These are phyloP conservation scores for Galerucella nymphaeae DNA, from an alignment of 2,888 invertebrate species.

Conservation along the genomic window DNA sequence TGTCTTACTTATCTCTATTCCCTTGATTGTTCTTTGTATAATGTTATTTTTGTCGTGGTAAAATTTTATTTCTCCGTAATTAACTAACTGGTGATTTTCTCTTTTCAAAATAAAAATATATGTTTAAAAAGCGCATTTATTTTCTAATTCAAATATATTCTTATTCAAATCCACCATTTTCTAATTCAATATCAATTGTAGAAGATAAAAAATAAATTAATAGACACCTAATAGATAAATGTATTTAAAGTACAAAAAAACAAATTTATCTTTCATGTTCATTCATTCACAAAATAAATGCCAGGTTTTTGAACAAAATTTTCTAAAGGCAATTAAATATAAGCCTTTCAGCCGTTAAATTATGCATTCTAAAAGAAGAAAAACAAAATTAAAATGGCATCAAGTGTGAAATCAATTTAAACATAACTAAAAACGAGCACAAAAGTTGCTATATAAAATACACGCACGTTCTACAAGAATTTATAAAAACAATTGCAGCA, in stretches of 20 bases:
- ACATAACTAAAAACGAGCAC: constrained; percentile 54
- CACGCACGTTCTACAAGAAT: constrained; percentile 58
- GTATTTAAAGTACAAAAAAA: neutral
- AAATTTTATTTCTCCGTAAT: too few species aligned
- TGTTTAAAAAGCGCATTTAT: too few species aligned
- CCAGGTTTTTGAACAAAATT: constrained; percentile 41
- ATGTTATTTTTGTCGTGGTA: too few species aligned
- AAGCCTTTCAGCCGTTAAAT: constrained; percentile 55
- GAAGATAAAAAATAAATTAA: neutral
- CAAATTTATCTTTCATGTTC: constrained; percentile 23
- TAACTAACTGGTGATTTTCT: too few species aligned
- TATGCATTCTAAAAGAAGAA: constrained; percentile 56
- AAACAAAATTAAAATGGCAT: constrained; percentile 58
- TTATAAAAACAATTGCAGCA: constrained; percentile 56
- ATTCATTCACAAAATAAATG: constrained; percentile 36
- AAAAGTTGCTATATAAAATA: constrained; percentile 58
- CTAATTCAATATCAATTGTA: neutral
- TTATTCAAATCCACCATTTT: neutral
- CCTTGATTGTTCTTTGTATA: too few species aligned
- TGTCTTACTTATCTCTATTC: too few species aligned
- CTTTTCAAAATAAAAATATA: too few species aligned
- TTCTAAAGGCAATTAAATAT: constrained; percentile 48
- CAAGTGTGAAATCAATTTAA: constrained; percentile 58
- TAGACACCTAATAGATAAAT: neutral
- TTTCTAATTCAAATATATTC: too few species aligned